These are phyloP conservation scores for Hypselothyrea guttata DNA, from an alignment of 2,888 invertebrate genomes.

Conservation along the genomic window DNA sequence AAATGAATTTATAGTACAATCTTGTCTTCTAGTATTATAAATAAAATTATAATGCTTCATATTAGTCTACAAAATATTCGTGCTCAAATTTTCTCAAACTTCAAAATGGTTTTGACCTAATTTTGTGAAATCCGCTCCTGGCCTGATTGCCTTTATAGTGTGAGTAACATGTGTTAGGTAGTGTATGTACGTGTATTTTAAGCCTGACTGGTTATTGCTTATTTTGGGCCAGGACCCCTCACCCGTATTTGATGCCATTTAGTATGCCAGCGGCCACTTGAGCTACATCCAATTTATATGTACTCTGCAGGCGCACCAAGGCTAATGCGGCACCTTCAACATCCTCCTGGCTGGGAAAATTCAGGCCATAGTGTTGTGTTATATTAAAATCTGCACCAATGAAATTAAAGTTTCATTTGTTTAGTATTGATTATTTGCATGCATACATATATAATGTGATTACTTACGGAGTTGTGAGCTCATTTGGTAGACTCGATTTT, in stretches of 20 bases:
- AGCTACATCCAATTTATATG: slow-evolving; percentile 93
- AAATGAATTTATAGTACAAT: no score
- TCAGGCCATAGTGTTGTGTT: slow-evolving; percentile 84
- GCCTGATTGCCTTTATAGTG: slow-evolving; percentile 3
- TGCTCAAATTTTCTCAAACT: no score
- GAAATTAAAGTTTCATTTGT: background rate
- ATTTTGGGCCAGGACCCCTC: slow-evolving; percentile 43
- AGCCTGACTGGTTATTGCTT: slow-evolving; percentile 70
- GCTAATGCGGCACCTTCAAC: slow-evolving; percentile 96
- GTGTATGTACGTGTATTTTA: slow-evolving; percentile 45
- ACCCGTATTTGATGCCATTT: slow-evolving; percentile 91
- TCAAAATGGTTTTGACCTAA: no score
- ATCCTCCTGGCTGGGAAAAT: slow-evolving; percentile 96
- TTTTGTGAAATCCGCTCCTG: slow-evolving; percentile 29
- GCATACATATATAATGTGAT: background rate
- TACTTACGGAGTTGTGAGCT: slow-evolving; percentile 83
- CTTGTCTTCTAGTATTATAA: no score
- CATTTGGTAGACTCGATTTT: slow-evolving; percentile 87
- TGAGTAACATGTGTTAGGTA: slow-evolving; percentile 13
- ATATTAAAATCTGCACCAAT: slow-evolving; percentile 86
- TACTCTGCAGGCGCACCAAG: slow-evolving; percentile 95
- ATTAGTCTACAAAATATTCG: no score
- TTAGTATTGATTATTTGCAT: background rate
- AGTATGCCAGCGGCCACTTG: slow-evolving; percentile 93
- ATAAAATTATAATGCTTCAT: no score